Evolutionary conservation across 2,113 vertebrate species (phyloP), one percentile per base, ranked within the genome.

Genomic region (Orientallactaga bullata): DNA sequence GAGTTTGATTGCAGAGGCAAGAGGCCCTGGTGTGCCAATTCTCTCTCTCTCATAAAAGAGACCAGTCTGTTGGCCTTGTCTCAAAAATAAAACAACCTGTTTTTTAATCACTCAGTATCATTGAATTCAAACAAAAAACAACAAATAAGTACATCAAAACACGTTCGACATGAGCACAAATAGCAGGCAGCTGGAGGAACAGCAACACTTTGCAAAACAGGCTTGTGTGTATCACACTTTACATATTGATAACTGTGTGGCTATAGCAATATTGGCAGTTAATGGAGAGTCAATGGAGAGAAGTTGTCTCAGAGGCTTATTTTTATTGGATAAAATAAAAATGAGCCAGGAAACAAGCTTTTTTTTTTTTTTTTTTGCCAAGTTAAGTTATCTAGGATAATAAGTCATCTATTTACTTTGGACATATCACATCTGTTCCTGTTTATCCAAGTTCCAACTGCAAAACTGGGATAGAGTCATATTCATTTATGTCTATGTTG

Each of bases 241-340:
- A 85, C 76, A 90, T 79, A 97, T 95, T 96, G 96, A 93, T 39
- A 94, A 95, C 63, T 73, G 8, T 96, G 95, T 60, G 93, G 35
- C 65, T 93, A 73, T 30, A 47, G 88, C 63, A 93, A 39, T 89
- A 92, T 84, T 94, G 95, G 84, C 91, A 93, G 72, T 82, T 96
- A 95, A 88, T 95, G 30, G n/a, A 87, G 18, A 89, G 85, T 86
- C 76, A 81, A 47, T 91, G 81, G 28, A 55, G 80, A 78, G 83
- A 93, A 94, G 61, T 85, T 89, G 73, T 95, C 89, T 93, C 84
- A 89, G 81, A 82, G 63, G 73, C 73, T 94, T 89, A 5, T 85
- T 93, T 95, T 85, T 93, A 93, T 93, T 90, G 78, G 84, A 84
- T 47, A 82, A 89, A 60, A 51, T 60, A 32, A 94, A 81, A 91